A percentile compares a stretch with the other conserved stretches of the same genome.
Evolutionary conservation across 2,888 invertebrate species (phyloP).

Genomic region (Cordilura impudica): DNA sequence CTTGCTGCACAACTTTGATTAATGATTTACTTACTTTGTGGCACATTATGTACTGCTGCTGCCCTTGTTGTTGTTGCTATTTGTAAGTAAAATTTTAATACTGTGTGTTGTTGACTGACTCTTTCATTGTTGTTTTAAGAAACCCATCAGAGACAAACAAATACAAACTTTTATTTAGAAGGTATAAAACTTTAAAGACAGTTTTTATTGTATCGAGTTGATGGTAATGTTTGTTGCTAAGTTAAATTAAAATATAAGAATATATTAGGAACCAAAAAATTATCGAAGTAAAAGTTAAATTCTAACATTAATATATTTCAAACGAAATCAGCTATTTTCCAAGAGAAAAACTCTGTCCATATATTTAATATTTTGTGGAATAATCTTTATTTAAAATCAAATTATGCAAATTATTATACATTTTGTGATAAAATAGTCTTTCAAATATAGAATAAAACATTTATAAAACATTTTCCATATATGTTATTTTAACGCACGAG

Average conservation of each 20-base stretch:
- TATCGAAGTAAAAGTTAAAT: too few relatives aligned
- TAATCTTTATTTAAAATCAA: too few relatives aligned
- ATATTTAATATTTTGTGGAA: too few relatives aligned
- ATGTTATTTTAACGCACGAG: too few relatives aligned
- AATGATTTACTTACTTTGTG: slow-evolving; percentile 74
- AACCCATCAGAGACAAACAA: slow-evolving; percentile 65
- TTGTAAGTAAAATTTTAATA: slow-evolving; percentile 38
- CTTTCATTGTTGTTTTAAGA: slow-evolving; percentile 64
- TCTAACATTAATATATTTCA: too few relatives aligned
- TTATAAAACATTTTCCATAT: too few relatives aligned
- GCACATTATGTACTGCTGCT: slow-evolving; percentile 72
- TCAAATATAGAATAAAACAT: too few relatives aligned
- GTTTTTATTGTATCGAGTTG: slow-evolving; percentile 2
- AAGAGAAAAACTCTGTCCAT: too few relatives aligned
- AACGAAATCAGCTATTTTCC: too few relatives aligned
- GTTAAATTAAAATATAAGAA: background rate
- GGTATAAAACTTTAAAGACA: slow-evolving; percentile 14
- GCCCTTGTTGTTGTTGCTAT: slow-evolving; percentile 35
- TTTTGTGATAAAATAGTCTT: too few relatives aligned
- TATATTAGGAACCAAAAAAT: too few relatives aligned
- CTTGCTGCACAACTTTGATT: slow-evolving; percentile 77
- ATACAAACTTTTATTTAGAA: slow-evolving; percentile 1
- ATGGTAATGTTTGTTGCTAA: background rate
- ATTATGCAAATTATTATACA: too few relatives aligned
- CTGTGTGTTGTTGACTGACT: slow-evolving; percentile 57